phyloP scores from a whole-genome alignment of 2,113 vertebrate species.

The Acinonyx jubatus region DNA sequence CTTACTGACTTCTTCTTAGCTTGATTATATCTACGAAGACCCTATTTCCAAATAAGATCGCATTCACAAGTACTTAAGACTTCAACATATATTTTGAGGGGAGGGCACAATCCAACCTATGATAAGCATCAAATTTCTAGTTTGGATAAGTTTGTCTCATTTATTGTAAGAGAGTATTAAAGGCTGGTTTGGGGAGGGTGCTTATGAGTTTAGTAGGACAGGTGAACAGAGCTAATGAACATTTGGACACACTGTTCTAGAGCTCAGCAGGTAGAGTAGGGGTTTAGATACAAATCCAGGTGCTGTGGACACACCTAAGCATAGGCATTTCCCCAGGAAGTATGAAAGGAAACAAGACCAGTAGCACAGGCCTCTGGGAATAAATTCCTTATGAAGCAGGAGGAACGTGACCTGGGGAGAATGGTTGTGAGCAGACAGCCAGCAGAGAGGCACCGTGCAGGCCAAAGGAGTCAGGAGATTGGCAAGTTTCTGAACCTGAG shows the following conservation, averaged over 20 bases:
- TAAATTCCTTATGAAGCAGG: not conserved
- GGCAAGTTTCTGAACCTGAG: not conserved
- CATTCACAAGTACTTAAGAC: not conserved
- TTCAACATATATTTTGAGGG: not conserved
- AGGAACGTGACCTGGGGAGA: not conserved
- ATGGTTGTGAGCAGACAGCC: too few species aligned
- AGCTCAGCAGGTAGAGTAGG: not conserved
- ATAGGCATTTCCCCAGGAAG: not conserved
- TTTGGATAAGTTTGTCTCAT: not conserved
- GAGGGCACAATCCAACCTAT: not conserved
- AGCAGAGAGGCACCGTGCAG: too few species aligned
- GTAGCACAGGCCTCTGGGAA: not conserved
- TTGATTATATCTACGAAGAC: not conserved
- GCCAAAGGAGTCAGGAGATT: not conserved
- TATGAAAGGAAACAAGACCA: not conserved
- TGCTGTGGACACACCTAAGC: not conserved
- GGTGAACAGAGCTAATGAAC: not conserved
- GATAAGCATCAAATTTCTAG: not conserved
- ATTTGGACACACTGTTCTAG: too few species aligned
- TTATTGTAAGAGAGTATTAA: not conserved
- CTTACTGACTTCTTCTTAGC: not conserved
- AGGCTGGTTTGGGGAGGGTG: not conserved
- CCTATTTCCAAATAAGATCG: not conserved
- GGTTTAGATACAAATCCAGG: not conserved
- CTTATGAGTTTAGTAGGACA: not conserved